These are phyloP conservation scores for Polypterus bichir DNA, from an alignment of 2,113 vertebrate genomes.

Conservation along the genomic window DNA sequence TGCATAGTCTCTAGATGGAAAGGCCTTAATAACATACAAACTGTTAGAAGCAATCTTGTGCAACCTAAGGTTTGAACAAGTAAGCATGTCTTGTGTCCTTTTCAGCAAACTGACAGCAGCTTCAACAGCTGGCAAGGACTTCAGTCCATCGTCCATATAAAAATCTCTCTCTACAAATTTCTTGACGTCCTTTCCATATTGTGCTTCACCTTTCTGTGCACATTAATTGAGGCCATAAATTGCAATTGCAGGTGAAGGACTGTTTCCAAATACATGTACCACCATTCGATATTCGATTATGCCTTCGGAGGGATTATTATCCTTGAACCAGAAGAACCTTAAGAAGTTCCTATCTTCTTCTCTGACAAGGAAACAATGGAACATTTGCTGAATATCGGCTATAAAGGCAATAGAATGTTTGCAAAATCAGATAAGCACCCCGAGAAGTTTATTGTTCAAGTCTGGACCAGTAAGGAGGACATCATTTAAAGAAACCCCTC, in stretches of 20 bases:
- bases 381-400: slow-evolving; percentile 1
- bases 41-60: background rate
- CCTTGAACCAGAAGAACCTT: slow-evolving; percentile 1
- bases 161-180: background rate
- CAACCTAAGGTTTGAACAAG: background rate
- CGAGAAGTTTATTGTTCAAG: background rate
- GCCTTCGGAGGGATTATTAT: background rate
- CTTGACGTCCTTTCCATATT: background rate
- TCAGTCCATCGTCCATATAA: slow-evolving; percentile 1
- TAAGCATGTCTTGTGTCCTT: background rate
- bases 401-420: background rate
- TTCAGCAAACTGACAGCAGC: background rate
- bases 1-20: too few species aligned
- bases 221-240: background rate
- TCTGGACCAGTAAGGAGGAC: background rate
- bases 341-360: slow-evolving; percentile 4
- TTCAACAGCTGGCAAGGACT: background rate
- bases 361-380: background rate
- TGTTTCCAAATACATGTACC: background rate
- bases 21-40: too few species aligned
- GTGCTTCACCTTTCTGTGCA: background rate
- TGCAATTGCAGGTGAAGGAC: background rate
- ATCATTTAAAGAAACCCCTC: background rate
- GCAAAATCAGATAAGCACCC: background rate
- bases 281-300: slow-evolving; percentile 1